A percentile compares a stretch with the other conserved stretches of the same genome.
phyloP scores from a whole-genome alignment of 2,113 vertebrate genomes.

The Callithrix jacchus region DNA sequence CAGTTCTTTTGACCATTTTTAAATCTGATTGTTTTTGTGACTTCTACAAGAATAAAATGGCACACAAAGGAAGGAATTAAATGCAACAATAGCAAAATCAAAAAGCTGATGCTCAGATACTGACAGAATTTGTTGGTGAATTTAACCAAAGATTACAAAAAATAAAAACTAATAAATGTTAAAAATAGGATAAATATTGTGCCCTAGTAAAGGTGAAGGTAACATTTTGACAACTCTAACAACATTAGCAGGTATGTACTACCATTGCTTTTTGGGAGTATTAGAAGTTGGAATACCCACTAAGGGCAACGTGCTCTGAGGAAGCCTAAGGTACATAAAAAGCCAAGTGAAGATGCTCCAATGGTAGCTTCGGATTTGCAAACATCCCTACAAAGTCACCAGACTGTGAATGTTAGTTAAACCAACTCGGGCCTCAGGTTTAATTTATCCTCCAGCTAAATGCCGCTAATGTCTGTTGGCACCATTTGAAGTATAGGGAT shows the following conservation, averaged over 20 bases:
- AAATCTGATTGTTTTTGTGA: neutral
- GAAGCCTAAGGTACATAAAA: neutral
- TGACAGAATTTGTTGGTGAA: neutral
- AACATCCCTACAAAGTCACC: fast-evolving
- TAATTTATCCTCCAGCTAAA: neutral
- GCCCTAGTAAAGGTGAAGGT: neutral
- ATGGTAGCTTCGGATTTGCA: neutral
- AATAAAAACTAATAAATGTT: neutral
- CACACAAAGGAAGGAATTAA: neutral
- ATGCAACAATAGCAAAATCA: neutral
- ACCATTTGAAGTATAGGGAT: neutral
- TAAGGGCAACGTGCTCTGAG: neutral
- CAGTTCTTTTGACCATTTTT: neutral
- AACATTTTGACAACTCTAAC: neutral
- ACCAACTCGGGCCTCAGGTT: neutral
- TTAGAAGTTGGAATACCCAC: neutral
- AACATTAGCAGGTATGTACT: neutral
- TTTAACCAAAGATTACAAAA: neutral
- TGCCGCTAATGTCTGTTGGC: neutral
- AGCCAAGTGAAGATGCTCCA: neutral
- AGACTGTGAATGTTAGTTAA: neutral
- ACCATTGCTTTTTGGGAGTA: neutral
- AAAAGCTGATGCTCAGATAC: neutral
- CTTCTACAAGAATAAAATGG: neutral
- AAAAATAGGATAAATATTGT: neutral